Evolutionary conservation across 2,888 invertebrate genomes (phyloP).

Genomic region (Cacoxenus indagator): DNA sequence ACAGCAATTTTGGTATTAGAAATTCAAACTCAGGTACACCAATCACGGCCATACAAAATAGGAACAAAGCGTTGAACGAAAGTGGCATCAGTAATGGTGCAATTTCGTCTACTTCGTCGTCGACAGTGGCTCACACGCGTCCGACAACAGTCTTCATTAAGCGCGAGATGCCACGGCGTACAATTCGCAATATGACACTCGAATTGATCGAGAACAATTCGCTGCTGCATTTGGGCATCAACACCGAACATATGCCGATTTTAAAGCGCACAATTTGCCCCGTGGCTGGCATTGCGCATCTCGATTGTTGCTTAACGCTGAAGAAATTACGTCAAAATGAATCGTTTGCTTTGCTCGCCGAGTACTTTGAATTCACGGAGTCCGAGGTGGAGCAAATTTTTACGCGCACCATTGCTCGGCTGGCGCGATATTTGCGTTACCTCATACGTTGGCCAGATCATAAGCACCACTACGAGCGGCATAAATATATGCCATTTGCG

Average conservation of each 20-base stretch:
- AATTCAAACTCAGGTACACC: slow-evolving; percentile 2
- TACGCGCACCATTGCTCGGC: slow-evolving; percentile 56
- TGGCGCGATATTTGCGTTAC: slow-evolving; percentile 65
- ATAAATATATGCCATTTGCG: slow-evolving; percentile 67
- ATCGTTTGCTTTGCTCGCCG: slow-evolving; percentile 63
- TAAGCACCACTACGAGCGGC: slow-evolving; percentile 66
- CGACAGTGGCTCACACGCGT: slow-evolving; percentile 46
- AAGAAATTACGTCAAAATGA: slow-evolving; percentile 68
- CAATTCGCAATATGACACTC: slow-evolving; percentile 63
- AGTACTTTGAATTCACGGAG: slow-evolving; percentile 66
- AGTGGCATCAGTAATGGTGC: too few relatives aligned
- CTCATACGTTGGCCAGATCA: slow-evolving; percentile 68
- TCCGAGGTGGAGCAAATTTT: slow-evolving; percentile 63
- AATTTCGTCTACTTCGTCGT: background rate
- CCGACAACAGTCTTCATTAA: slow-evolving; percentile 66
- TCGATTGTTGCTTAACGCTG: slow-evolving; percentile 66
- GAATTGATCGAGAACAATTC: slow-evolving; percentile 66
- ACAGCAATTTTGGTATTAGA: slow-evolving; percentile 29
- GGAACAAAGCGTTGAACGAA: background rate
- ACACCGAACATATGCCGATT: slow-evolving; percentile 54
- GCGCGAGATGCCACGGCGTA: slow-evolving; percentile 62
- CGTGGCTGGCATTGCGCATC: slow-evolving; percentile 57
- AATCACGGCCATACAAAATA: background rate
- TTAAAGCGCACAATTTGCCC: slow-evolving; percentile 65
- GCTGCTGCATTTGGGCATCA: slow-evolving; percentile 60